These are phyloP conservation scores for Acanthaster planci DNA, from an alignment of 35 echinoderm and acorn worm genomes.

Conservation along the genomic window DNA sequence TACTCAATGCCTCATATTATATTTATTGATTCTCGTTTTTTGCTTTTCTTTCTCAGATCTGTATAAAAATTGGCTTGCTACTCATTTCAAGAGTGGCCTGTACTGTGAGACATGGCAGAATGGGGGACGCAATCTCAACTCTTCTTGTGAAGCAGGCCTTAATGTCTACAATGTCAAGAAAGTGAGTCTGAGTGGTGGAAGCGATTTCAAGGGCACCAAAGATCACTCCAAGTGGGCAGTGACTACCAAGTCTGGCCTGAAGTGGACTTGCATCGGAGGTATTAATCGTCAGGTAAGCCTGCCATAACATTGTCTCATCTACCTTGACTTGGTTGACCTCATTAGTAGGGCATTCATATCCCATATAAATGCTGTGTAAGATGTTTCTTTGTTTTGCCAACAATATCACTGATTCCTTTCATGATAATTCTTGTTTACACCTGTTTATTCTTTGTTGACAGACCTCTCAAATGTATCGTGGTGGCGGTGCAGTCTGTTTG, in stretches of 20 bases:
- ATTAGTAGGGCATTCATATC: no score
- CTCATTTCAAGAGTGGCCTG: slow-evolving; percentile 31
- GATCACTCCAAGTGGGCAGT: slow-evolving; percentile 64
- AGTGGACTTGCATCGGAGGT: slow-evolving; percentile 47
- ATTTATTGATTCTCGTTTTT: no score
- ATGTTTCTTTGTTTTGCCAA: no score
- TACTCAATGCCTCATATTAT: no score
- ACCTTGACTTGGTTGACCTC: no score
- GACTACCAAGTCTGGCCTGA: not conserved
- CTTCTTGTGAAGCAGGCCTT: slow-evolving; percentile 15
- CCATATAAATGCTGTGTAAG: no score
- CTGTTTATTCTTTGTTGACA: not conserved
- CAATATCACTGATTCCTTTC: no score
- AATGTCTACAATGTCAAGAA: slow-evolving; percentile 13
- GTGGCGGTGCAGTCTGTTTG: not conserved
- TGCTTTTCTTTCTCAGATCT: slow-evolving; percentile 34
- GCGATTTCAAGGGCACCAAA: slow-evolving; percentile 3
- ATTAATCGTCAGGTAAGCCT: slow-evolving; percentile 46
- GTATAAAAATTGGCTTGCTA: slow-evolving; percentile 38
- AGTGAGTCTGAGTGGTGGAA: not conserved
- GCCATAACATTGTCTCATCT: no score
- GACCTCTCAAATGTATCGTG: not conserved
- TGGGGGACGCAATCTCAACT: not conserved
- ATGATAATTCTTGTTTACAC: no score
- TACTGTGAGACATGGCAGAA: slow-evolving; percentile 43